Percentiles rank a stretch among this genome's conserved stretches.
Conservation (phyloP, 2,113 vertebrate genomes). For the Zosterops pallidus region DNA sequence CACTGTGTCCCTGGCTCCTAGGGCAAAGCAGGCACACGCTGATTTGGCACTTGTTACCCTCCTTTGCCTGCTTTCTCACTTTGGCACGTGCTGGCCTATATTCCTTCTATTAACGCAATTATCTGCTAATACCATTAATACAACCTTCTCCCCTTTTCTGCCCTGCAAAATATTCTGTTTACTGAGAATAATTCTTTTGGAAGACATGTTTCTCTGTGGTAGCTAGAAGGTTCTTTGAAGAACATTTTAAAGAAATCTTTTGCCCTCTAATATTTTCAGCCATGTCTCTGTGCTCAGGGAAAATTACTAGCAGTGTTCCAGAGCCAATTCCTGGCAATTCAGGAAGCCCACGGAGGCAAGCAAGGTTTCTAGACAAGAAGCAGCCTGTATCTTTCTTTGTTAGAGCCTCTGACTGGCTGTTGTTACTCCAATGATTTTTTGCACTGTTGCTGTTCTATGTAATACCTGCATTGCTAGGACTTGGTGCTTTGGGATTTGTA, state of each 20-base stretch:
- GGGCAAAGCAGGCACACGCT: rapidly evolving
- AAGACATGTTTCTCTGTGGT: neutral
- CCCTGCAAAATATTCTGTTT: neutral
- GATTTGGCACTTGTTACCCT: neutral
- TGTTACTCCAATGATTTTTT: neutral
- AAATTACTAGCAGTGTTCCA: neutral
- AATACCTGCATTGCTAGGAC: neutral
- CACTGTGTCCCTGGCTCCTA: neutral
- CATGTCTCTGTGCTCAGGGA: rapidly evolving
- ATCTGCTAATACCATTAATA: neutral
- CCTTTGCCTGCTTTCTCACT: neutral
- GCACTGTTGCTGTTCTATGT: neutral
- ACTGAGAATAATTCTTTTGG: neutral
- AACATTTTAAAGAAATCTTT: neutral
- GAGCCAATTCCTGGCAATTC: neutral
- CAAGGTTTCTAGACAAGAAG: neutral
- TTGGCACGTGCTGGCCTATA: neutral
- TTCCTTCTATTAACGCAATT: neutral
- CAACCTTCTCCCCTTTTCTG: neutral
- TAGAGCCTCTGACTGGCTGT: neutral
- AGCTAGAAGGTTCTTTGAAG: neutral
- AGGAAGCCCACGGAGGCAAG: neutral
- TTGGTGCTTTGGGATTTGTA: neutral
- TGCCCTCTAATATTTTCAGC: neutral
- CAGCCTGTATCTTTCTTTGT: neutral